Percentiles rank a stretch among this genome's conserved stretches.
Evolutionary conservation across 2,888 invertebrate genomes (phyloP).

Genomic region (Polyommatus icarus): DNA sequence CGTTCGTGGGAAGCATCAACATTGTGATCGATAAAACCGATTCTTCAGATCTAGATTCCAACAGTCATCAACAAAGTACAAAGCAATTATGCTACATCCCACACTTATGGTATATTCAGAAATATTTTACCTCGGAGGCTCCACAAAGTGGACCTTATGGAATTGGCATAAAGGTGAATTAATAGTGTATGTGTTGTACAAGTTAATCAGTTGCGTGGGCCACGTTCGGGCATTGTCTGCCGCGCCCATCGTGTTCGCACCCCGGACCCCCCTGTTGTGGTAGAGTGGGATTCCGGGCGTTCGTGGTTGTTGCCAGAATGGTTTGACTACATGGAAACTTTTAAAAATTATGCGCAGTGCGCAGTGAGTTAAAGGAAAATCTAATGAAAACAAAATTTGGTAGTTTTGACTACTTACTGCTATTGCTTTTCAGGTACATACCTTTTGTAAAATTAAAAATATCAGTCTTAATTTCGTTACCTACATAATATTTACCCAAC

Average conservation of each 20-base stretch:
- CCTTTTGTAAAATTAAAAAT: too few relatives aligned
- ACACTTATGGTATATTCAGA: slow-evolving; percentile 47
- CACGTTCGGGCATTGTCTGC: slow-evolving; percentile 48
- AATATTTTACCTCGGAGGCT: background rate
- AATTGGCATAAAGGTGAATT: background rate
- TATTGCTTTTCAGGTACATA: too few relatives aligned
- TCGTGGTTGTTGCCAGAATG: background rate
- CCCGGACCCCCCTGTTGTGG: slow-evolving; percentile 34
- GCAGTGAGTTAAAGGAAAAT: too few relatives aligned
- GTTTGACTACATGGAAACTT: too few relatives aligned
- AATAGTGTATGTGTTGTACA: slow-evolving; percentile 44
- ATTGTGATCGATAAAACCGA: background rate
- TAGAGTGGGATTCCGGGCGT: slow-evolving; percentile 39
- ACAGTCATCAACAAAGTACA: slow-evolving; percentile 48
- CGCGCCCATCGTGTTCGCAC: slow-evolving; percentile 48
- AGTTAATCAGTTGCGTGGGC: slow-evolving; percentile 71
- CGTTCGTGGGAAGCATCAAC: background rate
- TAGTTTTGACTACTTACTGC: too few relatives aligned
- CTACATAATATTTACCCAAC: too few relatives aligned
- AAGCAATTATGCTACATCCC: slow-evolving; percentile 58
- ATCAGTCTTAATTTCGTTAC: too few relatives aligned
- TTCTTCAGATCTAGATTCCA: slow-evolving; percentile 46
- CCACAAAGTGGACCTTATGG: background rate
- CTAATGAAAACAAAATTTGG: too few relatives aligned
- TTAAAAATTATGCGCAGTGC: too few relatives aligned